Evolutionary conservation across 2,797 vertebrate genomes (phyloP).

Genomic region (Enteromius unitaeniatus): DNA sequence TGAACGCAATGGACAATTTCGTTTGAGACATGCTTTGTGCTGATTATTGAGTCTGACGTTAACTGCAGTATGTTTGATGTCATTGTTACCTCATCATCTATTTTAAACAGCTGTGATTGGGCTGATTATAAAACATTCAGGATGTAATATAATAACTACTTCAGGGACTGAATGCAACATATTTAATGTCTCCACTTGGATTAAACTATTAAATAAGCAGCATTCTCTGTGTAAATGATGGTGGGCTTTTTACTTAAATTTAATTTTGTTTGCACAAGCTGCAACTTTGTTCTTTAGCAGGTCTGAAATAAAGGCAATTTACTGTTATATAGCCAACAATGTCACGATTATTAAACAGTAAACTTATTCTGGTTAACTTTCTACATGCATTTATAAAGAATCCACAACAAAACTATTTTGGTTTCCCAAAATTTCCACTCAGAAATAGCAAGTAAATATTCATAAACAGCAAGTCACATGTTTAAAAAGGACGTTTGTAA

Average conservation of each 20-base stretch:
- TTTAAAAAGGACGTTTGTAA: neutral
- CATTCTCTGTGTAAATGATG: neutral
- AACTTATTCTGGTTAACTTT: neutral
- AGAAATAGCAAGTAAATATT: neutral
- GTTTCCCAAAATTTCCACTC: neutral
- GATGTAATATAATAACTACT: neutral
- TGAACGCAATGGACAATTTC: conserved; percentile 63
- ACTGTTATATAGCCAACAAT: neutral
- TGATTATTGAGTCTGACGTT: conserved; percentile 56
- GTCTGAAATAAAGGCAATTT: neutral
- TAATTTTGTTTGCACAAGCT: neutral
- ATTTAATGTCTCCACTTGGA: neutral
- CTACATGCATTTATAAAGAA: neutral
- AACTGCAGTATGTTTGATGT: conserved; percentile 60
- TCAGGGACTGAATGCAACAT: neutral
- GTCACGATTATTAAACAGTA: neutral
- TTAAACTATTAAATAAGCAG: neutral
- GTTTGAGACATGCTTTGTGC: conserved; percentile 66
- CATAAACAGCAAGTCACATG: neutral
- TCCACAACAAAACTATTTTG: neutral
- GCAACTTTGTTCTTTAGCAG: neutral
- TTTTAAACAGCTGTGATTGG: conserved; percentile 6
- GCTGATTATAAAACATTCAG: neutral
- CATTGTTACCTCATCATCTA: conserved; percentile 38
- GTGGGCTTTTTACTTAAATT: neutral